Conservation (phyloP, 2,113 vertebrate genomes). For the Halichoerus grypus region DNA sequence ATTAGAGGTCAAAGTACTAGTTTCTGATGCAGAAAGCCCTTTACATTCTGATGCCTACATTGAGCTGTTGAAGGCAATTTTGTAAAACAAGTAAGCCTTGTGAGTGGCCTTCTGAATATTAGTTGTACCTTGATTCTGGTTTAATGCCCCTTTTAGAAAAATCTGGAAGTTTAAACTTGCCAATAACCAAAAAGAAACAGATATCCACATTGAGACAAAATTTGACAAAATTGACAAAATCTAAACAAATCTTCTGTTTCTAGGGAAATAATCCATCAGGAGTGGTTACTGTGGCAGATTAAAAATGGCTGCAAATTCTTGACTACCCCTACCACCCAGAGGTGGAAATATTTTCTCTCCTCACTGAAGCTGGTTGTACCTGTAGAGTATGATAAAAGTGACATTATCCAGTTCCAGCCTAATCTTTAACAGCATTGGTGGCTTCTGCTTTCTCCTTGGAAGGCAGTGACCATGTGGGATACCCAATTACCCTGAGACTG, state of each 20-base stretch:
- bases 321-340: background rate
- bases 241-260: background rate
- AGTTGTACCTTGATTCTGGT: background rate
- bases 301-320: background rate
- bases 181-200: background rate
- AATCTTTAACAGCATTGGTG: background rate
- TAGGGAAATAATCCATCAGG: background rate
- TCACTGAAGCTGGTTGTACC: background rate
- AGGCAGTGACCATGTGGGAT: background rate
- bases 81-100: background rate
- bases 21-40: background rate
- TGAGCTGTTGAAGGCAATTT: background rate
- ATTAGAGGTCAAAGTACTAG: background rate
- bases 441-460: background rate
- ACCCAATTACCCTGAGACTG: background rate
- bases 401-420: background rate
- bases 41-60: background rate
- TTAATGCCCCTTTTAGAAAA: constrained; percentile 14
- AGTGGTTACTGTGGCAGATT: background rate
- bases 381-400: background rate
- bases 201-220: background rate
- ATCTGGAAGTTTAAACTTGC: background rate
- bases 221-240: background rate
- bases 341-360: background rate
- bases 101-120: background rate